These are phyloP conservation scores for Corella eumyota DNA, from an alignment of 23 tunicate species.

Conservation along the genomic window DNA sequence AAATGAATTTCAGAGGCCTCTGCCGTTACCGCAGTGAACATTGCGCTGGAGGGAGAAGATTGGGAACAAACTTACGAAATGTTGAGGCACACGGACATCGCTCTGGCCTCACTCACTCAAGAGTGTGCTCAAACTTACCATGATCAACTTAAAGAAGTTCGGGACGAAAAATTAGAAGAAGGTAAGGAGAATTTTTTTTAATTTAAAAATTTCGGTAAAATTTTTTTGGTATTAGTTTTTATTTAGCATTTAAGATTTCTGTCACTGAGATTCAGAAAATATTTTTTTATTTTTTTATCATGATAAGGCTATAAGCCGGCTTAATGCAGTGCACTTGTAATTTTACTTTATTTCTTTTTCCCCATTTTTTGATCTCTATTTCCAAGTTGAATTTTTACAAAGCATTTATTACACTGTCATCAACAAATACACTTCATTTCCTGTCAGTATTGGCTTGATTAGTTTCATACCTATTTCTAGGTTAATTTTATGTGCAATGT, in stretches of 20 bases:
- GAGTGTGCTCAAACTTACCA: slow-evolving; percentile 90
- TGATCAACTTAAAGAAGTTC: slow-evolving; percentile 66
- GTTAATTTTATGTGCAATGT: too few relatives aligned
- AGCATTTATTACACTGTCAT: too few relatives aligned
- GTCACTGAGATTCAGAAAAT: not conserved
- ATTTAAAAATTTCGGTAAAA: not conserved
- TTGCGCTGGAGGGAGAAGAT: slow-evolving; percentile 72
- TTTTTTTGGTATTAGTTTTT: not conserved
- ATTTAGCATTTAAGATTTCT: not conserved
- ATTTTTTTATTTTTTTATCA: not conserved
- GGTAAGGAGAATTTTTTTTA: slow-evolving; percentile 27
- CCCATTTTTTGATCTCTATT: too few relatives aligned
- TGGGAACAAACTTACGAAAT: slow-evolving; percentile 76
- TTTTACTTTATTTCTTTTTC: too few relatives aligned
- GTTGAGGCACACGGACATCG: slow-evolving; percentile 57
- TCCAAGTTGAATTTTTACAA: too few relatives aligned
- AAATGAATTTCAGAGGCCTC: slow-evolving; percentile 95
- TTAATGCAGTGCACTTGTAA: too few relatives aligned
- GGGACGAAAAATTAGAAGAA: slow-evolving; percentile 60
- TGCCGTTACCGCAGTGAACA: slow-evolving; percentile 92
- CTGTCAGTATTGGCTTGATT: too few relatives aligned
- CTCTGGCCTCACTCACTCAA: slow-evolving; percentile 36
- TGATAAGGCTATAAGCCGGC: not conserved
- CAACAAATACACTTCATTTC: too few relatives aligned
- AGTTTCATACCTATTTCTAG: too few relatives aligned